Conservation (phyloP, 2,113 vertebrate genomes). For the Nothobranchius furzeri region DNA sequence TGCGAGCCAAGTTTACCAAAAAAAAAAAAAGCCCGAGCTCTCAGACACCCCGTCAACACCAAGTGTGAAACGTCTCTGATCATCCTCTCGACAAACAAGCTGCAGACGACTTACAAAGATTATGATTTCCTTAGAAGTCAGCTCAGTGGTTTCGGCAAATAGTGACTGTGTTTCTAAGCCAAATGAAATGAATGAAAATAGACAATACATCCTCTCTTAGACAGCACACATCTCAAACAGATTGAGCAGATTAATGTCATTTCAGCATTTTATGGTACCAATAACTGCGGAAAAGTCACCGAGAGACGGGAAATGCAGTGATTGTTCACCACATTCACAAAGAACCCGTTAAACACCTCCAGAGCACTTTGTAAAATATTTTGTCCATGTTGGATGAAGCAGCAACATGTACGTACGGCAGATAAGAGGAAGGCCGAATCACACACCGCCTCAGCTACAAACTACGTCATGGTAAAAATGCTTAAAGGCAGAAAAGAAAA, state of each 20-base stretch:
- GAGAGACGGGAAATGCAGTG: constrained; percentile 29
- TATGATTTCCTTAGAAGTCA: constrained; percentile 53
- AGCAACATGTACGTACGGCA: too few species aligned
- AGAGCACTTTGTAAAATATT: too few species aligned
- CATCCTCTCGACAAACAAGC: constrained; percentile 61
- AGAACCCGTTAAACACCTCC: too few species aligned
- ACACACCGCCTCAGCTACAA: too few species aligned
- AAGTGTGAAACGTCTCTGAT: constrained; percentile 62
- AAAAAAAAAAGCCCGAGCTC: constrained; percentile 20
- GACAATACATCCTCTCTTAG: constrained; percentile 16
- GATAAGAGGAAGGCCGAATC: too few species aligned
- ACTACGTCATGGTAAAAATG: too few species aligned
- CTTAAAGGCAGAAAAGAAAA: too few species aligned
- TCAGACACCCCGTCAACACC: constrained; percentile 42
- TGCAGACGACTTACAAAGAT: constrained; percentile 60
- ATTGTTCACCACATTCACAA: constrained; percentile 6
- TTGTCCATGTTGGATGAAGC: too few species aligned
- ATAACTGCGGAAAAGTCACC: constrained; percentile 1
- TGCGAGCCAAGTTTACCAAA: constrained; percentile 28
- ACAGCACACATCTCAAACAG: not conserved
- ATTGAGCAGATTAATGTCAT: constrained; percentile 16
- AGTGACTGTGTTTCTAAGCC: constrained; percentile 26
- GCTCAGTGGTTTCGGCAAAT: constrained; percentile 36
- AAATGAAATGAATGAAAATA: constrained; percentile 30
- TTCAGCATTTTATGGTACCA: constrained; percentile 1